Evolutionary conservation across 2,797 vertebrate genomes (phyloP).

Genomic region (Chaunax sp.): DNA sequence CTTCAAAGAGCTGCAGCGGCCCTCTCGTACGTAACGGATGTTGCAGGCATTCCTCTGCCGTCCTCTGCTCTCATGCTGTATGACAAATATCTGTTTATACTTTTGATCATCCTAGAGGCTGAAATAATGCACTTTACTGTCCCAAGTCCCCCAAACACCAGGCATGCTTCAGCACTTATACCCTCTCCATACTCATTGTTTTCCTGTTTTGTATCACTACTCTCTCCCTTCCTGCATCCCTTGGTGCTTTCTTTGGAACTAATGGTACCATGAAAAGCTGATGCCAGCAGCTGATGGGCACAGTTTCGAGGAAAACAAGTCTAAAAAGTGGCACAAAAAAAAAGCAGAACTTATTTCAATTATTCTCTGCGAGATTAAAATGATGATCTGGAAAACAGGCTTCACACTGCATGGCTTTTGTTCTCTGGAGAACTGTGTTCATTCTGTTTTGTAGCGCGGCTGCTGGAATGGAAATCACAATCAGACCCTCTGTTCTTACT

Average conservation of each 20-base stretch:
- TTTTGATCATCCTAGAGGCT: slow-evolving; percentile 63
- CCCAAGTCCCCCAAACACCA: slow-evolving; percentile 55
- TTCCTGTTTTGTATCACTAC: slow-evolving; percentile 5
- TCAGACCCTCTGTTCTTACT: slow-evolving; percentile 59
- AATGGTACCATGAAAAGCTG: slow-evolving; percentile 56
- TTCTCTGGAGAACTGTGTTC: slow-evolving; percentile 46
- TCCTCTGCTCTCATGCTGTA: slow-evolving; percentile 59
- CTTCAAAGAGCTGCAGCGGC: slow-evolving; percentile 50
- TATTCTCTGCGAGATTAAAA: slow-evolving; percentile 64
- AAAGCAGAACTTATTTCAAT: slow-evolving; percentile 52
- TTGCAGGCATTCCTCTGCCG: slow-evolving; percentile 46
- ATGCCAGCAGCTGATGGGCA: slow-evolving; percentile 37
- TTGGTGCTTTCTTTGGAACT: slow-evolving; percentile 54
- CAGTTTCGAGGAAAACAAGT: slow-evolving; percentile 20
- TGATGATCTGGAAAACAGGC: slow-evolving; percentile 48
- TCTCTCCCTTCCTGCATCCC: slow-evolving; percentile 1
- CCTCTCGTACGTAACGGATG: slow-evolving; percentile 63
- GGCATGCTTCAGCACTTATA: slow-evolving; percentile 68
- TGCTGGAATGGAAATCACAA: slow-evolving; percentile 63
- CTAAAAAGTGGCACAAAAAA: slow-evolving; percentile 1
- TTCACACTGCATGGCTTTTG: slow-evolving; percentile 38
- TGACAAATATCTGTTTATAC: slow-evolving; percentile 75
- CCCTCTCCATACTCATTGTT: slow-evolving; percentile 26
- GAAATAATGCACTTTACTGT: slow-evolving; percentile 68
- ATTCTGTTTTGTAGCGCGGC: slow-evolving; percentile 47